phyloP scores from a whole-genome alignment of 2,797 vertebrate genomes.

The Rhadinocentrus ornatus region DNA sequence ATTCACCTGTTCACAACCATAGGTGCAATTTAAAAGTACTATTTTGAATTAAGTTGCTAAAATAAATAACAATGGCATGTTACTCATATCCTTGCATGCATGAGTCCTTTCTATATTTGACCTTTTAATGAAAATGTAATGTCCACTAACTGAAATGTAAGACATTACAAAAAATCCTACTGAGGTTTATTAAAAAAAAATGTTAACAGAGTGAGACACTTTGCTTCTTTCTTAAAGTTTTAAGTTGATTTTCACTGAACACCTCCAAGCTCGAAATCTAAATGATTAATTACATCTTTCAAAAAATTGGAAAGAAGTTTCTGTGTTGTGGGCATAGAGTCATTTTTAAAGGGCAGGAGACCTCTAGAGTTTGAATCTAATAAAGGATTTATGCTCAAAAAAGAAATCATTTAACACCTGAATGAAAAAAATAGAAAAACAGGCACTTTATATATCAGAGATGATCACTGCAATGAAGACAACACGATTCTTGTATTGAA shows the following conservation, averaged over 20 bases:
- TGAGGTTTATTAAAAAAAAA: neutral
- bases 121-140: neutral
- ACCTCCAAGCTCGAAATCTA: slow-evolving; percentile 34
- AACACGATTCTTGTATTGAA: neutral
- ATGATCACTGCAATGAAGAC: neutral
- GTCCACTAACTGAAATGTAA: neutral
- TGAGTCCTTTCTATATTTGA: neutral
- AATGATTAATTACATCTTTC: slow-evolving; percentile 63
- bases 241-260: slow-evolving; percentile 31
- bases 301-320: slow-evolving; percentile 14
- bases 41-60: neutral
- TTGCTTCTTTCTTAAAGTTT: slow-evolving; percentile 24
- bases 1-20: slow-evolving; percentile 16
- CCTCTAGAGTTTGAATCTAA: slow-evolving; percentile 39
- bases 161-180: slow-evolving; percentile 7
- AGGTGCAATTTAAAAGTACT: neutral
- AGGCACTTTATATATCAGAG: neutral
- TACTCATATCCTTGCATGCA: neutral
- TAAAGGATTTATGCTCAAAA: slow-evolving; percentile 60
- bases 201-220: slow-evolving; percentile 16
- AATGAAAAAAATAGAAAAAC: neutral
- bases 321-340: slow-evolving; percentile 1
- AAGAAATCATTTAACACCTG: slow-evolving; percentile 28
- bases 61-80: neutral
- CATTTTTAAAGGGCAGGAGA: slow-evolving; percentile 39